phyloP scores from a whole-genome alignment of 2,113 vertebrate species.

The Pandion haliaetus region DNA sequence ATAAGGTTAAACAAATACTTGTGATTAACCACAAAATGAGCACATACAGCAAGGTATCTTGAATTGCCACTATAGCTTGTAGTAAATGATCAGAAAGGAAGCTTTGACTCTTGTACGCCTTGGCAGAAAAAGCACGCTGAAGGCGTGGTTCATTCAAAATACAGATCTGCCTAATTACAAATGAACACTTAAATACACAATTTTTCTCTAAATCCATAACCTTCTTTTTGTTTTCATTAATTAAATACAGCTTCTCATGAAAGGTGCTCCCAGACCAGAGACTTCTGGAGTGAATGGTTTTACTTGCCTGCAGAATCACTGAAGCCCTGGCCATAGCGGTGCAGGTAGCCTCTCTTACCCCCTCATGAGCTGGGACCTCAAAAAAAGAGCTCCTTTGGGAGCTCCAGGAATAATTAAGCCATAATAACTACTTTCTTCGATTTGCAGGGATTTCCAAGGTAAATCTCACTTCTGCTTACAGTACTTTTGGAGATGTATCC shows the following conservation, averaged over 20 bases:
- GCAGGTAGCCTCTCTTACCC: neutral
- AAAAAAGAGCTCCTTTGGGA: neutral
- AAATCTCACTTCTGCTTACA: neutral
- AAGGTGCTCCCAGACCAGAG: neutral
- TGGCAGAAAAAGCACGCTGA: neutral
- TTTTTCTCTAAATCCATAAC: neutral
- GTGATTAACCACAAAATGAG: neutral
- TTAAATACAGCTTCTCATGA: neutral
- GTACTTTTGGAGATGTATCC: neutral
- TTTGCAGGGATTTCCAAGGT: neutral
- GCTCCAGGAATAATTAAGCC: neutral
- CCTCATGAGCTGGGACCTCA: neutral
- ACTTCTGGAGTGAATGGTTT: neutral
- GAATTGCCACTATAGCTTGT: neutral
- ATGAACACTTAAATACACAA: rapidly evolving
- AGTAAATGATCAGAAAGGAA: neutral
- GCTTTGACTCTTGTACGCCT: neutral
- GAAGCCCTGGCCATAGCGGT: rapidly evolving
- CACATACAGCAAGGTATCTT: neutral
- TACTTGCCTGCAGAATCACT: neutral
- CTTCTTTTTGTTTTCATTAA: neutral
- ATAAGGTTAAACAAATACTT: neutral
- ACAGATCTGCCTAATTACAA: neutral
- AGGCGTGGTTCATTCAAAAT: neutral
- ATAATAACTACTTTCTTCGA: neutral